Evolutionary conservation across 2,888 invertebrate species (phyloP).

Genomic region (Muschampia plurimacula): DNA sequence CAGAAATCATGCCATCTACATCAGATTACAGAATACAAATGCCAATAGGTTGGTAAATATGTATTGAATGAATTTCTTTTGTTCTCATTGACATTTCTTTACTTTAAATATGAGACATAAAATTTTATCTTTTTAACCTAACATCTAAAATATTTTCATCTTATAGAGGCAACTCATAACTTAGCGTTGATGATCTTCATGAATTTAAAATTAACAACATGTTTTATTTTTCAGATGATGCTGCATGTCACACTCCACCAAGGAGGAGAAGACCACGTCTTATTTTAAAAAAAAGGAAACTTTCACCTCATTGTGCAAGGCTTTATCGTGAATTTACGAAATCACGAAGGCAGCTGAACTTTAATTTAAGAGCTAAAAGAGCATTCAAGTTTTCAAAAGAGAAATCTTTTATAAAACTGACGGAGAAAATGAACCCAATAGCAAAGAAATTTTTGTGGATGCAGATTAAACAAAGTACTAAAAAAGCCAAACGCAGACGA

Average conservation of each 20-base stretch:
- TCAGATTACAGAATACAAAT: neutral
- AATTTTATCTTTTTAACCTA: too few relatives aligned
- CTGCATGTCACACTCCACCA: neutral
- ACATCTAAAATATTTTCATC: too few relatives aligned
- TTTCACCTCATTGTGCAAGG: neutral
- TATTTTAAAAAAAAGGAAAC: neutral
- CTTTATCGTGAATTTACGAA: neutral
- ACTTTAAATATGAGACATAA: too few relatives aligned
- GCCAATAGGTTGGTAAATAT: neutral
- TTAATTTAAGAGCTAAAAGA: neutral
- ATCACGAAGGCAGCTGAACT: neutral
- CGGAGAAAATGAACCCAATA: conserved; percentile 1
- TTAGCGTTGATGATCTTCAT: too few relatives aligned
- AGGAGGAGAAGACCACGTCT: neutral
- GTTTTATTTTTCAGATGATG: neutral
- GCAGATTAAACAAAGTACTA: neutral
- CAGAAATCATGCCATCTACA: neutral
- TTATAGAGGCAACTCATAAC: too few relatives aligned
- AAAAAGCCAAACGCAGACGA: neutral
- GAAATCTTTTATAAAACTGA: neutral
- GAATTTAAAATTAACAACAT: neutral
- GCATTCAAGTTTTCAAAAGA: neutral
- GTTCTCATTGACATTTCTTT: too few relatives aligned
- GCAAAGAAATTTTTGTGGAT: conserved; percentile 4
- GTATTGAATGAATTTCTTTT: neutral